These are phyloP conservation scores for Heteromormyrus szaboi DNA, from an alignment of 2,797 vertebrate species.

Conservation along the genomic window DNA sequence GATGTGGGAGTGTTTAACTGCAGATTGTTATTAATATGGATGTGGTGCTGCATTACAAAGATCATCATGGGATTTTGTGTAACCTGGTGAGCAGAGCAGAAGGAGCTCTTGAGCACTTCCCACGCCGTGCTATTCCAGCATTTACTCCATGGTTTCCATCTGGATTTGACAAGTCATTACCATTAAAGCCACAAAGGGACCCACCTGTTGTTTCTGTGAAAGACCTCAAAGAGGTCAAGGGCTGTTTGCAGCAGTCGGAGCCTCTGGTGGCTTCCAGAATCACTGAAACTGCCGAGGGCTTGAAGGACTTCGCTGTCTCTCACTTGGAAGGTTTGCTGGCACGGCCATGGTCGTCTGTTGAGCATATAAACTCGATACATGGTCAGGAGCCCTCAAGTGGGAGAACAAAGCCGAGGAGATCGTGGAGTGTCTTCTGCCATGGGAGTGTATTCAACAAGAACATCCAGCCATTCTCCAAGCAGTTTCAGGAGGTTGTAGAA, in stretches of 20 bases:
- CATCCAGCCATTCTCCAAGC: constrained; percentile 59
- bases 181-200: constrained; percentile 71
- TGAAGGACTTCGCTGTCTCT: constrained; percentile 57
- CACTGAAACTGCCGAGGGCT: constrained; percentile 52
- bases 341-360: constrained; percentile 19
- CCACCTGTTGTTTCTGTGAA: constrained; percentile 65
- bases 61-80: constrained; percentile 46
- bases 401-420: constrained; percentile 51
- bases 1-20: neutral
- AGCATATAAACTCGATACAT: constrained; percentile 26
- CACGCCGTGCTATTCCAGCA: constrained; percentile 54
- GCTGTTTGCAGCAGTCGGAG: constrained; percentile 37
- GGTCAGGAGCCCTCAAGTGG: constrained; percentile 31
- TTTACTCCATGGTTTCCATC: constrained; percentile 80
- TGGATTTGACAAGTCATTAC: constrained; percentile 43
- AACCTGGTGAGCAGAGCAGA: constrained; percentile 63
- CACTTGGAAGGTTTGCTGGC: constrained; percentile 29
- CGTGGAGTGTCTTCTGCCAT: constrained; percentile 73
- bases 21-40: constrained; percentile 57
- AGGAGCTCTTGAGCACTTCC: constrained; percentile 71
- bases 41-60: constrained; percentile 74
- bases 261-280: constrained; percentile 29
- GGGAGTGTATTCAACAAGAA: constrained; percentile 37
- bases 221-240: constrained; percentile 46
- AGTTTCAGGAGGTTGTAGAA: constrained; percentile 60